Evolutionary conservation across 2,797 vertebrate genomes (phyloP).

Genomic region (Miopithecus talapoin): DNA sequence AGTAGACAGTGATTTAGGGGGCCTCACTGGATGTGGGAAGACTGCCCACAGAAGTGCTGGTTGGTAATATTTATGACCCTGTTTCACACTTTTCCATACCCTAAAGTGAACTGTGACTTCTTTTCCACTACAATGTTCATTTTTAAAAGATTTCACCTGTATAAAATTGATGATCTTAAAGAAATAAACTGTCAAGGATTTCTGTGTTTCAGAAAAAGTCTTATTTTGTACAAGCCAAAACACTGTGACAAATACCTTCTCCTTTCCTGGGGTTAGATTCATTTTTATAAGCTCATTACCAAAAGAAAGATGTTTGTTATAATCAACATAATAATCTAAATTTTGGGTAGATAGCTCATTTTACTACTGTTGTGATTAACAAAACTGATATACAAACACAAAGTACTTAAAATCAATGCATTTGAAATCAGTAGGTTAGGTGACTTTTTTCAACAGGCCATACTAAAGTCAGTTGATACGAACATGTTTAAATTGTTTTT

Average conservation of each 20-base stretch:
- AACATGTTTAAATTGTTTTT: not conserved
- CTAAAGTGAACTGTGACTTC: not conserved
- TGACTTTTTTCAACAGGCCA: not conserved
- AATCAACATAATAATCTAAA: not conserved
- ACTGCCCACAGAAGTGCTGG: not conserved
- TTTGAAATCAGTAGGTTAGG: not conserved
- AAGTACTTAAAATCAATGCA: not conserved
- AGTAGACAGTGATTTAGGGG: not conserved
- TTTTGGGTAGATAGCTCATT: not conserved
- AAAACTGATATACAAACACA: slow-evolving; percentile 12
- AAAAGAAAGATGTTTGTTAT: slow-evolving; percentile 21
- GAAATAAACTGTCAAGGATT: not conserved
- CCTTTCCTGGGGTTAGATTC: not conserved
- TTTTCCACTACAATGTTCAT: not conserved
- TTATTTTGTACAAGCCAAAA: slow-evolving; percentile 18
- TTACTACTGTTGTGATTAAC: not conserved
- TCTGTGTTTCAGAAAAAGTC: not conserved
- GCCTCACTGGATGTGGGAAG: not conserved
- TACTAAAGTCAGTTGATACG: not conserved
- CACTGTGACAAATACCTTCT: not conserved
- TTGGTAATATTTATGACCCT: not conserved
- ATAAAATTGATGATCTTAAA: not conserved
- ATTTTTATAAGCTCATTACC: slow-evolving; percentile 2
- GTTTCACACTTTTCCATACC: not conserved
- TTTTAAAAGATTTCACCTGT: not conserved